Conservation (phyloP, 1,140 invertebrate species). For the Thaumatotibia leucotreta region DNA sequence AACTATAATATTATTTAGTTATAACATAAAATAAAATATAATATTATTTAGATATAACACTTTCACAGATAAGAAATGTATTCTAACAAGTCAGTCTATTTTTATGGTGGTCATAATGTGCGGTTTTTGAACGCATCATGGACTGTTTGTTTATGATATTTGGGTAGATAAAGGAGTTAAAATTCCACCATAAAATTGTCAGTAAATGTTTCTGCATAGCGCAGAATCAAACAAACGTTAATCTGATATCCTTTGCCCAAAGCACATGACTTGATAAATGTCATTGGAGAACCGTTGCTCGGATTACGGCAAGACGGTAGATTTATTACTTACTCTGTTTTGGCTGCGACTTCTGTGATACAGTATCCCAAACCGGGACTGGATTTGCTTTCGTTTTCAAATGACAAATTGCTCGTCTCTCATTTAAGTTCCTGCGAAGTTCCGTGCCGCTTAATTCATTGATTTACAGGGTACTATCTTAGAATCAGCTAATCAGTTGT, state of each 20-base stretch:
- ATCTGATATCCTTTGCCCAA: not conserved
- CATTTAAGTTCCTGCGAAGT: slow-evolving; percentile 19
- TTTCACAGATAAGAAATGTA: too few species aligned
- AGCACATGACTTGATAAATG: slow-evolving; percentile 10
- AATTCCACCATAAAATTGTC: not conserved
- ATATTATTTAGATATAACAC: too few species aligned
- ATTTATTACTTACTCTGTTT: slow-evolving; percentile 4
- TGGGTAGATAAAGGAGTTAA: too few species aligned
- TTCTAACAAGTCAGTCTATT: too few species aligned
- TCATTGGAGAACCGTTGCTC: slow-evolving; percentile 9
- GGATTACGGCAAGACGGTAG: slow-evolving; percentile 3
- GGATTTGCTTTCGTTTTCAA: slow-evolving; percentile 31
- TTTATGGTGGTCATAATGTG: too few species aligned
- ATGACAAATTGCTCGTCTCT: slow-evolving; percentile 35
- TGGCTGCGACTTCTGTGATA: not conserved
- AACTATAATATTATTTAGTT: too few species aligned
- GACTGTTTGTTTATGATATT: too few species aligned
- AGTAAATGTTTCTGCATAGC: not conserved
- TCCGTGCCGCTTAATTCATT: slow-evolving; percentile 24
- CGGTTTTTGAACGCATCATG: too few species aligned
- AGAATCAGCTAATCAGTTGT: not conserved
- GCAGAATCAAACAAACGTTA: not conserved
- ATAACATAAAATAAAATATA: too few species aligned
- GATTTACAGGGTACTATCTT: slow-evolving; percentile 21
- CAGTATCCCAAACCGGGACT: slow-evolving; percentile 28